Evolutionary conservation across 2,113 vertebrate genomes (phyloP), one percentile per base, ranked within the genome.

Genomic region (Aldabrachelys gigantea): DNA sequence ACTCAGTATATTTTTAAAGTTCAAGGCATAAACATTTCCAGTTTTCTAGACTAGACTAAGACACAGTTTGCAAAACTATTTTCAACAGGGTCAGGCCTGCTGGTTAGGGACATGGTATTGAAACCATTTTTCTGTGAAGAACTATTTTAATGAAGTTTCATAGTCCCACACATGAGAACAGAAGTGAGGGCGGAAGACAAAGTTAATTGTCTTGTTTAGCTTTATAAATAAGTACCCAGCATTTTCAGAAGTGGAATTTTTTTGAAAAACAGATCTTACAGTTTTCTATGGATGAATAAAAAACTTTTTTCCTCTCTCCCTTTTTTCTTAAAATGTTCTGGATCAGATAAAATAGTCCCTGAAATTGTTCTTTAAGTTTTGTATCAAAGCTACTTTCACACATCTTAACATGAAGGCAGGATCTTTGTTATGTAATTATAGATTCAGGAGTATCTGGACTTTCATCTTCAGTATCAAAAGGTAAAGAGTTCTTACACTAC

Each of bases 401-500:
- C 65, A 84, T 90, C 53, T 88, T 85, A 89, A 65, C 89, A 56
- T 31, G 88, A 92, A 38, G 21, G 17, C 53, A 90, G 13, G 35
- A 82, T 35, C 50, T 80, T 72, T 95, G 59, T 85, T 92, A 84
- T 21, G 49, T 81, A 87, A 92, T 89, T 94, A 91, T 90, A 53
- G 2, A 1, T 88, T 93, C 2, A 1, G 50, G 47, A 95, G 29
- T 92, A 91, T 53, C 57, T 88, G 72, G 83, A 92, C 89, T 97
- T 95, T 95, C 78, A 95, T 95, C 83, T 95, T 47, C 19, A 56
- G 29, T 94, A 96, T 96, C 84, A 94, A 96, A 96, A 96, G 41
- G 49, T 57, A 89, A 92, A 1, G 3, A 91, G 25, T 44, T 83
- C 88, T 92, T 92, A 62, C 79, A 91, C 62, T 80, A 81, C 19